A percentile compares a stretch with the other conserved stretches of the same genome.
Conservation (phyloP, 2,113 vertebrate species). For the Coptodon rendalli region DNA sequence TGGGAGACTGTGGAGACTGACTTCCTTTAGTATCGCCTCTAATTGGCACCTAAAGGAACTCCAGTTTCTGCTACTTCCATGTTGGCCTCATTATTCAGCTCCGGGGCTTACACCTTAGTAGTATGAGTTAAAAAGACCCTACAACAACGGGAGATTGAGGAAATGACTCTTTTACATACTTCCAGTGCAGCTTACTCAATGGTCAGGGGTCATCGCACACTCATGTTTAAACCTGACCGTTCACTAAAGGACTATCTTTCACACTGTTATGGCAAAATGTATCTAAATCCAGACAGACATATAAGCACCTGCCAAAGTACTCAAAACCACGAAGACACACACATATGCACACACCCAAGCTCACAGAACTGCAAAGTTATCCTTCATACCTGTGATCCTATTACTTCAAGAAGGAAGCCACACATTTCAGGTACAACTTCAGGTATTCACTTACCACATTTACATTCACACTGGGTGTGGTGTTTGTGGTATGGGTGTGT, state of each 20-base stretch:
- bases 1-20: background rate
- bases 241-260: background rate
- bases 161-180: background rate
- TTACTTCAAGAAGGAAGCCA: background rate
- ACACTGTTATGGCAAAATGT: background rate
- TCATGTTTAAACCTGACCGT: background rate
- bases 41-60: background rate
- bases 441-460: background rate
- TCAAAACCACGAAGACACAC: background rate
- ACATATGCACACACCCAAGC: background rate
- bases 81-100: background rate
- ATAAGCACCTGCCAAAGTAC: background rate
- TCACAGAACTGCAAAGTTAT: background rate
- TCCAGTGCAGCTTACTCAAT: background rate
- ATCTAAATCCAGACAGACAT: background rate
- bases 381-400: background rate
- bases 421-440: background rate
- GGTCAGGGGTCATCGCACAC: background rate
- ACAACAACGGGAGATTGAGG: background rate
- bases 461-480: background rate
- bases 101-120: rapidly evolving
- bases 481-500: background rate
- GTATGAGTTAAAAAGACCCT: background rate
- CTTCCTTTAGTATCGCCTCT: background rate
- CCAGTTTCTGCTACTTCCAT: background rate